Percentiles rank a stretch among this genome's conserved stretches.
Evolutionary conservation across 2,113 vertebrate genomes (phyloP).

Genomic region (Varanus komodoensis): DNA sequence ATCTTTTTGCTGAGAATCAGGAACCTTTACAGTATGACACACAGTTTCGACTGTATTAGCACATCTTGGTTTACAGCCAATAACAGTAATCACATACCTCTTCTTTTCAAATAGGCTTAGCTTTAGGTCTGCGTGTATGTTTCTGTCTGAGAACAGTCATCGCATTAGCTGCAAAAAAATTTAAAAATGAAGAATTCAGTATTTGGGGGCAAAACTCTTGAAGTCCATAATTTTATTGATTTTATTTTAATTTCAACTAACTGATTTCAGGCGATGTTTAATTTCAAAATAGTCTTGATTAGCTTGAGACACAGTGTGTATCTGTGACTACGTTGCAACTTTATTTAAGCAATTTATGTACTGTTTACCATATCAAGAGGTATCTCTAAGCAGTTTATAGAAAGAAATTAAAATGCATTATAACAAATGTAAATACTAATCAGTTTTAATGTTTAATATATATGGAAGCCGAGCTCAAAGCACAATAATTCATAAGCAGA

Average conservation of each 20-base stretch:
- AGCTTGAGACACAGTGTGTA: background rate
- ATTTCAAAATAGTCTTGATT: background rate
- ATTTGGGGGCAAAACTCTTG: slow-evolving; percentile 57
- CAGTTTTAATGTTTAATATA: no score
- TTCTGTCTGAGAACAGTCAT: slow-evolving; percentile 71
- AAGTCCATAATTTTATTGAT: slow-evolving; percentile 38
- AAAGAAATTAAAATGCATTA: no score
- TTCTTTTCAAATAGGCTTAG: slow-evolving; percentile 64
- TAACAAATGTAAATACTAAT: no score
- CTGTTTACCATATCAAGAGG: no score
- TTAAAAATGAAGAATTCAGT: slow-evolving; percentile 67
- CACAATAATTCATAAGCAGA: no score
- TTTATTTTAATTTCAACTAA: background rate
- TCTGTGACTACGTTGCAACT: background rate
- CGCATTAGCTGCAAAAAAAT: slow-evolving; percentile 71
- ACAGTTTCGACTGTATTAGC: slow-evolving; percentile 77
- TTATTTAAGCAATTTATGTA: no score
- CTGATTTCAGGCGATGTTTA: background rate
- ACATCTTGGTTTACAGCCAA: slow-evolving; percentile 45
- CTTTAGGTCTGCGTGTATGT: slow-evolving; percentile 73
- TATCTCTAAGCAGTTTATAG: no score
- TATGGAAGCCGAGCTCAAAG: no score
- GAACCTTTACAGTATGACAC: slow-evolving; percentile 68
- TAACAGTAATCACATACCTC: slow-evolving; percentile 57
- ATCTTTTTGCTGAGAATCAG: slow-evolving; percentile 54